Conservation (phyloP, 2,113 vertebrate species). For the Mus spicilegus region DNA sequence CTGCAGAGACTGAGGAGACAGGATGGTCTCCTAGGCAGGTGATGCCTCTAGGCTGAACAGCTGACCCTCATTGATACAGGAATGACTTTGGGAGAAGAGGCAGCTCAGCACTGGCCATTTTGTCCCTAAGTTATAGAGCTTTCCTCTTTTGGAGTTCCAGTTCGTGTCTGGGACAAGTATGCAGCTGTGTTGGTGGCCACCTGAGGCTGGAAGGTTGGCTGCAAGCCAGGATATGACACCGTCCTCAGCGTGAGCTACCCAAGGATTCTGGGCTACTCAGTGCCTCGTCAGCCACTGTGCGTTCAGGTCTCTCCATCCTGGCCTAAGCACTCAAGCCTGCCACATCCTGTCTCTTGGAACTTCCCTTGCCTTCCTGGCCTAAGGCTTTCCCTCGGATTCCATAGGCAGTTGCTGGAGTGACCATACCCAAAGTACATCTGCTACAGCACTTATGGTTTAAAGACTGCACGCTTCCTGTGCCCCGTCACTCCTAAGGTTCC, state of each 20-base stretch:
- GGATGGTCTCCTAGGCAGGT: neutral
- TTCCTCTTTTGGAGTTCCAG: accelerated
- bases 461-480: neutral
- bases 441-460: neutral
- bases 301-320: neutral
- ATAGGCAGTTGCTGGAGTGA: no score
- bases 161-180: accelerated
- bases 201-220: neutral
- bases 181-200: neutral
- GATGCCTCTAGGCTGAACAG: no score
- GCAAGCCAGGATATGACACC: neutral
- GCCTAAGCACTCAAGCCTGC: neutral
- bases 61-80: neutral
- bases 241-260: no score
- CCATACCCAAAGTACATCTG: neutral
- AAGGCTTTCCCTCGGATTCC: neutral
- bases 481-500: neutral
- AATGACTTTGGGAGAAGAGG: no score
- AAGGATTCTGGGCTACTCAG: neutral
- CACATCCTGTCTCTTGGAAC: neutral
- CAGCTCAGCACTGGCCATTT: accelerated
- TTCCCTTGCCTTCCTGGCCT: no score
- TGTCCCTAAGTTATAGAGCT: neutral
- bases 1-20: neutral
- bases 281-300: neutral